These are phyloP conservation scores for Drosophila flavopinicola DNA, from an alignment of 2,888 invertebrate genomes.

Conservation along the genomic window DNA sequence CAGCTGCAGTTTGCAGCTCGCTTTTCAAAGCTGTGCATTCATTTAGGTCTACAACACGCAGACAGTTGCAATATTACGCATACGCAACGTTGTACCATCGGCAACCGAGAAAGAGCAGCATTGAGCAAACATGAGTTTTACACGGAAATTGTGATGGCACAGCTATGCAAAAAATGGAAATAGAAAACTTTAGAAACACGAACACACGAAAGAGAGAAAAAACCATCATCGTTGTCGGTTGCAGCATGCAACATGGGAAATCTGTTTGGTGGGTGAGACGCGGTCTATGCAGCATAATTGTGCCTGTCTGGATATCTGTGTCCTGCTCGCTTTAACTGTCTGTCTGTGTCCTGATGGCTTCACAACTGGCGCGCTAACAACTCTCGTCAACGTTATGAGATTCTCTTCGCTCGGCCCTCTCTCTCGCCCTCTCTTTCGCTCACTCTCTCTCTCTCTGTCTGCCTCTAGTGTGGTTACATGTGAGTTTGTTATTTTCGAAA, in stretches of 20 bases:
- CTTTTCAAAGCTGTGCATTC: slow-evolving; percentile 4
- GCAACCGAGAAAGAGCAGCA: neutral
- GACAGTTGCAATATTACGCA: slow-evolving; percentile 41
- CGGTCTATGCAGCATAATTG: slow-evolving; percentile 9
- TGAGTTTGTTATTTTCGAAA: slow-evolving; percentile 69
- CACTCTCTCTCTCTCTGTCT: neutral
- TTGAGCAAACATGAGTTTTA: slow-evolving; percentile 20
- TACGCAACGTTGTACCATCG: slow-evolving; percentile 48
- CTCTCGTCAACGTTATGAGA: slow-evolving; percentile 66
- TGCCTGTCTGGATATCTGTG: neutral
- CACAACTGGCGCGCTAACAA: slow-evolving; percentile 53
- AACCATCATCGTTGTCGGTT: slow-evolving; percentile 40
- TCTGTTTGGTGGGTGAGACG: slow-evolving; percentile 33
- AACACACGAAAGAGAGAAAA: slow-evolving; percentile 11
- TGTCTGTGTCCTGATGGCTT: slow-evolving; percentile 22
- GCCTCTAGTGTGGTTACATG: slow-evolving; percentile 36
- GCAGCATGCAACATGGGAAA: slow-evolving; percentile 64
- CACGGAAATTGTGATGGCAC: slow-evolving; percentile 20
- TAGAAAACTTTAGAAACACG: slow-evolving; percentile 23
- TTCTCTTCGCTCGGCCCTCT: slow-evolving; percentile 5
- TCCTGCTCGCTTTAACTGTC: neutral
- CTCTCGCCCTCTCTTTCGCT: neutral
- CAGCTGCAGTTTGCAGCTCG: slow-evolving; percentile 1
- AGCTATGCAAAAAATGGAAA: slow-evolving; percentile 24
- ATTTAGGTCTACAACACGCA: slow-evolving; percentile 5